Evolutionary conservation across 1,140 invertebrate species (phyloP).

Genomic region (Drosophila kepulauana): DNA sequence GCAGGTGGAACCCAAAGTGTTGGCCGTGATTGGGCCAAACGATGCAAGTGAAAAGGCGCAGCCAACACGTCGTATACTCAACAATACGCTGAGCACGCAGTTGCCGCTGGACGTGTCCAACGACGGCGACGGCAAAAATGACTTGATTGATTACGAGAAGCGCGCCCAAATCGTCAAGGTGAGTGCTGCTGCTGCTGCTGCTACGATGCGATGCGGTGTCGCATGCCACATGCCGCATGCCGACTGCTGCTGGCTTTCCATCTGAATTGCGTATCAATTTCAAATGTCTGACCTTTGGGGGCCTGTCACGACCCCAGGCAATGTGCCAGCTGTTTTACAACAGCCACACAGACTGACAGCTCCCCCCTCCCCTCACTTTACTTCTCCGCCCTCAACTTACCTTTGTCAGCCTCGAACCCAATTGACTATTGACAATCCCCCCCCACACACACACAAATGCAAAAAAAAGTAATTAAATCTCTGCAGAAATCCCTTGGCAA

Average conservation of each 20-base stretch:
- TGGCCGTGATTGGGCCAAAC: conserved; percentile 40
- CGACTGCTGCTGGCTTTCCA: not conserved
- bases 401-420: too few relatives aligned
- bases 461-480: too few relatives aligned
- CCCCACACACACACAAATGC: too few relatives aligned
- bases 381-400: too few relatives aligned
- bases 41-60: not conserved
- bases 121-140: conserved; percentile 9
- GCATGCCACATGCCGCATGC: not conserved
- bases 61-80: not conserved
- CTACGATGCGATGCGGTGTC: not conserved
- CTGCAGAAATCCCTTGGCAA: too few relatives aligned
- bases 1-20: conserved; percentile 41
- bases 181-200: conserved; percentile 39
- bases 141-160: conserved; percentile 79
- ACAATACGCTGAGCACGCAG: not conserved
- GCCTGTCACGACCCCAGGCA: conserved; percentile 29
- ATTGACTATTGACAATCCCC: too few relatives aligned
- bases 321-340: conserved; percentile 40
- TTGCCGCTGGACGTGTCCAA: conserved; percentile 47
- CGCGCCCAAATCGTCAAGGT: conserved; percentile 76
- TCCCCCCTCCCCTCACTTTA: too few relatives aligned
- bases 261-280: conserved; percentile 54
- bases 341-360: conserved; percentile 20
- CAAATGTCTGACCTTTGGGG: conserved; percentile 49